Percentiles rank a stretch among this genome's conserved stretches.
Evolutionary conservation across 2,797 vertebrate species (phyloP).

Genomic region (Gallirallus australis): DNA sequence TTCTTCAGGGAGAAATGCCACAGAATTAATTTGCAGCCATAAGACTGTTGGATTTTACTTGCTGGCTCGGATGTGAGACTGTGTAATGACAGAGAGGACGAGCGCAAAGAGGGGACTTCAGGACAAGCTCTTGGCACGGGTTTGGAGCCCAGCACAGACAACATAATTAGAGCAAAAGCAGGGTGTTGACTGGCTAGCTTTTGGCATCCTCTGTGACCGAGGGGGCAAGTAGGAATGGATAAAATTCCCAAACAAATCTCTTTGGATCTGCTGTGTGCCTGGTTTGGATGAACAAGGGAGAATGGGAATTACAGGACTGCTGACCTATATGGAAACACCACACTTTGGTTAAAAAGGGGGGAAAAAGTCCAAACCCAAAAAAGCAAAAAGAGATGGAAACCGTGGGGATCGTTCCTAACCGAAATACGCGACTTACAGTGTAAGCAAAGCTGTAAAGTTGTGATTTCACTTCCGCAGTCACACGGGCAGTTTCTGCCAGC

Average conservation of each 20-base stretch:
- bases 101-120: slow-evolving; percentile 40
- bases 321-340: fast-evolving
- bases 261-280: neutral
- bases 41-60: slow-evolving; percentile 15
- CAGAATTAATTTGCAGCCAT: slow-evolving; percentile 17
- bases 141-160: slow-evolving; percentile 50
- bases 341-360: neutral
- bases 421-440: slow-evolving; percentile 49
- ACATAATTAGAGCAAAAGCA: slow-evolving; percentile 52
- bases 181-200: slow-evolving; percentile 19
- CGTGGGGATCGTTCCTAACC: neutral
- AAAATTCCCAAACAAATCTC: slow-evolving; percentile 43
- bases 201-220: neutral
- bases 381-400: neutral
- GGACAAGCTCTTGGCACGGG: slow-evolving; percentile 54
- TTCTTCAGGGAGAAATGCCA: slow-evolving; percentile 19
- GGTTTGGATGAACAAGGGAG: neutral
- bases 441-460: slow-evolving; percentile 77
- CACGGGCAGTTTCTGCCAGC: slow-evolving; percentile 83
- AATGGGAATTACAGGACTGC: neutral
- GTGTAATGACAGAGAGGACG: slow-evolving; percentile 41
- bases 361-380: too few relatives aligned
- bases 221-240: slow-evolving; percentile 30
- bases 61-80: slow-evolving; percentile 10
- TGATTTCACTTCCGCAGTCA: slow-evolving; percentile 64